A percentile compares a stretch with the other conserved stretches of the same genome.
Evolutionary conservation across 2,797 vertebrate genomes (phyloP).

Genomic region (Xenops minutus): DNA sequence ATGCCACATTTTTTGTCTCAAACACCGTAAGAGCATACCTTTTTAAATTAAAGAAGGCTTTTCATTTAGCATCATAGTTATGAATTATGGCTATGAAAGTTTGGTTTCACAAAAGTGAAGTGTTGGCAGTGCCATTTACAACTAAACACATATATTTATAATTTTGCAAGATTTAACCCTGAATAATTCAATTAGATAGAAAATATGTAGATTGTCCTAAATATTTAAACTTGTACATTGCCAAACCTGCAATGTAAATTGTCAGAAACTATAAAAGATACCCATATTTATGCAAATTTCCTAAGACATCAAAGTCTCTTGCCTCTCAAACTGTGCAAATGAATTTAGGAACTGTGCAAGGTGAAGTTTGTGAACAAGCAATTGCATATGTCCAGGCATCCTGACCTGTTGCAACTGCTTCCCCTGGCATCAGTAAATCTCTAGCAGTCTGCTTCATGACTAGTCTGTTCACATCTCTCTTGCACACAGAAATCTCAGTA

Average conservation of each 20-base stretch:
- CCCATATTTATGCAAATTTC: background rate
- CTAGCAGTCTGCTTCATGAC: background rate
- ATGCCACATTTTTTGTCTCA: background rate
- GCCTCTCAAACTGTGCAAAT: background rate
- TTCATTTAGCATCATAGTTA: background rate
- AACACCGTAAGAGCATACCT: background rate
- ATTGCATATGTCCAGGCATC: background rate
- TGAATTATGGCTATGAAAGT: background rate
- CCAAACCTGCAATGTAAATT: background rate
- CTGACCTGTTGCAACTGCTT: background rate
- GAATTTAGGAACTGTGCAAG: background rate
- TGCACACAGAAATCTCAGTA: rapidly evolving
- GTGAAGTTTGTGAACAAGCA: background rate
- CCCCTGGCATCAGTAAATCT: background rate
- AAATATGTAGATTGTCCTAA: background rate
- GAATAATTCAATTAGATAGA: background rate
- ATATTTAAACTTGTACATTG: background rate
- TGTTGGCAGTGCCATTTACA: background rate
- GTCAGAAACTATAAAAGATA: background rate
- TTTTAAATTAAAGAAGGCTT: background rate
- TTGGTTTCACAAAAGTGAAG: background rate
- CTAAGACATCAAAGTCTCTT: background rate
- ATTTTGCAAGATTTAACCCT: background rate
- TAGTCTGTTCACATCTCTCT: background rate
- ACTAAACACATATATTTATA: background rate